A percentile compares a stretch with the other conserved stretches of the same genome.
Conservation (phyloP, 1,140 invertebrate genomes). For the Holotrichia oblita region DNA sequence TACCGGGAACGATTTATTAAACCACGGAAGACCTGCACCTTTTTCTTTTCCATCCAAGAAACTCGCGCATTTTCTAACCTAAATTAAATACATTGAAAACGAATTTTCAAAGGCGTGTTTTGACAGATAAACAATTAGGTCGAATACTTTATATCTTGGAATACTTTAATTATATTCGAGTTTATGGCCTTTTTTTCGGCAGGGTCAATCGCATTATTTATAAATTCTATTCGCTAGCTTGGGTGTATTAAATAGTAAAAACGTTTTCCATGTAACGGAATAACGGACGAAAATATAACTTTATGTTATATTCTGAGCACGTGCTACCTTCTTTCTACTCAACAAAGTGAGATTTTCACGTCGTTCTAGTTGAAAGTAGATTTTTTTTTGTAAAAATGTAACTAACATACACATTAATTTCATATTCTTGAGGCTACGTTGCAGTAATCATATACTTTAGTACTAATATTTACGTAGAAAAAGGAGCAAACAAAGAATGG, state of each 20-base stretch:
- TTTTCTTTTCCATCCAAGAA: not conserved
- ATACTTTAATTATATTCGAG: not conserved
- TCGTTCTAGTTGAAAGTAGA: not conserved
- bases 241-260: not conserved
- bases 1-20: not conserved
- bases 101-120: not conserved
- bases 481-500: not conserved
- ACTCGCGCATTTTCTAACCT: not conserved
- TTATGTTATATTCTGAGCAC: not conserved
- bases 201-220: not conserved
- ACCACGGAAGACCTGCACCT: not conserved
- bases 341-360: not conserved
- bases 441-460: not conserved
- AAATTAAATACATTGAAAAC: not conserved
- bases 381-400: not conserved
- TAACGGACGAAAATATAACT: not conserved
- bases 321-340: not conserved
- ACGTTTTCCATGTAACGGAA: not conserved
- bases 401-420: not conserved
- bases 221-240: not conserved
- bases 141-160: not conserved
- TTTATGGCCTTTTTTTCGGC: too few relatives aligned
- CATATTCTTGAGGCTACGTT: not conserved
- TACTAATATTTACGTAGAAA: not conserved
- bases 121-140: not conserved